Conservation (phyloP, 2,113 vertebrate genomes). For the Clupea harengus region DNA sequence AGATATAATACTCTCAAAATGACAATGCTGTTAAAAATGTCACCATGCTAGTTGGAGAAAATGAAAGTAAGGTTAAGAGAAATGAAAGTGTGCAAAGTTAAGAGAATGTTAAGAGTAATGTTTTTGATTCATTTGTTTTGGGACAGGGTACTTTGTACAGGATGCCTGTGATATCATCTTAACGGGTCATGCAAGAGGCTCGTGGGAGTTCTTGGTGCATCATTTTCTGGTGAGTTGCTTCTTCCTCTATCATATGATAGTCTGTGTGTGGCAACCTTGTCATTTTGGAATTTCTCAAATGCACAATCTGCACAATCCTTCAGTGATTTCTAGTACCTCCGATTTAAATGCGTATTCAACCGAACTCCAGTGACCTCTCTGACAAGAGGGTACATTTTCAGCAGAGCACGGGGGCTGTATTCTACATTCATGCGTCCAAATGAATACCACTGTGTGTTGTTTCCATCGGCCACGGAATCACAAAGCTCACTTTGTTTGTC, state of each 20-base stretch:
- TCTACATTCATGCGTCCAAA: constrained; percentile 5
- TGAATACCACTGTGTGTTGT: background rate
- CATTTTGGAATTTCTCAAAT: background rate
- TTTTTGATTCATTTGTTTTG: background rate
- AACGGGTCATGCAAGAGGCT: constrained; percentile 45
- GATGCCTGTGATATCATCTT: constrained; percentile 51
- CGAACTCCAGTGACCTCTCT: background rate
- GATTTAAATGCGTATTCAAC: background rate
- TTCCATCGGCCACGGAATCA: background rate
- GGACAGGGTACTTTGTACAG: constrained; percentile 49
- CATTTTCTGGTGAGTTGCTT: constrained; percentile 42
- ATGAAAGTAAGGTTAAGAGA: no score
- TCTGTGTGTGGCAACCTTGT: background rate
- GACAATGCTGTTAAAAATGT: background rate
- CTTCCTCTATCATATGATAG: background rate
- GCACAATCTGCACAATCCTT: background rate
- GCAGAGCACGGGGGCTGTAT: constrained; percentile 1
- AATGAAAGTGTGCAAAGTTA: no score
- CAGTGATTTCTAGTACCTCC: background rate
- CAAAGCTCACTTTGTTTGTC: background rate
- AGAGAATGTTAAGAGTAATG: background rate
- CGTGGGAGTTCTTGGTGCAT: constrained; percentile 54
- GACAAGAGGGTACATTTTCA: background rate
- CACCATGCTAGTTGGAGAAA: no score
- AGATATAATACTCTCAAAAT: background rate